Conservation (phyloP, 1,140 invertebrate genomes). For the Pseudomyrmex cubaensis region DNA sequence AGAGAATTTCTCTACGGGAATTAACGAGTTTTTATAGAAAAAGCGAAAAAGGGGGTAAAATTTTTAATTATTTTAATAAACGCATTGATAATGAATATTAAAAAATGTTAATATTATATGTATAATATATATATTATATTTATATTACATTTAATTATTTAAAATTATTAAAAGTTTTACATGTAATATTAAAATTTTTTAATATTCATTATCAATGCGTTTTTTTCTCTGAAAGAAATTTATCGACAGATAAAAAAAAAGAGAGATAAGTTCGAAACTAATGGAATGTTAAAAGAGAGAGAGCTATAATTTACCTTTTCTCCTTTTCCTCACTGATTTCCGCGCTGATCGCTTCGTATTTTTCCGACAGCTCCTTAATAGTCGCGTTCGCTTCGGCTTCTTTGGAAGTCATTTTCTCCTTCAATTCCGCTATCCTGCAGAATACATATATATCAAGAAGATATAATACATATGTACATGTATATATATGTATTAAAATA, state of each 20-base stretch:
- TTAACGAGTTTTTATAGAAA: too few species aligned
- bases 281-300: neutral
- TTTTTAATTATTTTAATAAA: too few species aligned
- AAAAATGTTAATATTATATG: neutral
- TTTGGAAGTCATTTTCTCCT: conserved; percentile 67
- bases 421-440: conserved; percentile 70
- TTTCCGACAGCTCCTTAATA: conserved; percentile 62
- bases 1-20: too few species aligned
- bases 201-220: too few species aligned
- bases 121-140: neutral
- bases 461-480: too few species aligned
- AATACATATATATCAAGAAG: too few species aligned
- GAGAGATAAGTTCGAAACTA: neutral
- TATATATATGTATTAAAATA: too few species aligned
- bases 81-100: too few species aligned
- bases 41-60: too few species aligned
- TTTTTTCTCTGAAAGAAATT: neutral
- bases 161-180: too few species aligned
- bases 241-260: neutral
- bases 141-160: neutral
- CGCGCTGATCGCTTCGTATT: conserved; percentile 39
- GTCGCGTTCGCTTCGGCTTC: conserved; percentile 62
- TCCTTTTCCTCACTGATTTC: conserved; percentile 59
- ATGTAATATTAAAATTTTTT: too few species aligned
- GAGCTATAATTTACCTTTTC: conserved; percentile 57